Base-by-base conservation (phyloP, 2,797 vertebrate genomes). In the Lophotriccus pileatus region DNA sequence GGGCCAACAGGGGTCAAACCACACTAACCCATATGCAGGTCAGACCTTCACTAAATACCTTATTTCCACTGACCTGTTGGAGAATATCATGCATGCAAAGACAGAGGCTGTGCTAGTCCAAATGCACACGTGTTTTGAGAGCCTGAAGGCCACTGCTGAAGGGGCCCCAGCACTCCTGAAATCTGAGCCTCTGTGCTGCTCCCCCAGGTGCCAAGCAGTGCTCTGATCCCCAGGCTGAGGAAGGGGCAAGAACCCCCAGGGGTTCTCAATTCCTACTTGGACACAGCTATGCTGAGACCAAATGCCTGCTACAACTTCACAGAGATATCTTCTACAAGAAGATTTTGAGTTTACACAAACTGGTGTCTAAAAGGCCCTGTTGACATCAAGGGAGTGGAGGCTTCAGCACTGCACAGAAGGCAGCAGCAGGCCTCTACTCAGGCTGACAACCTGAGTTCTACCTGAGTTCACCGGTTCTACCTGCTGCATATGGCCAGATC, bases 181-280 rank as follows among this genome's bases (percentile, higher is more conserved):
- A 55, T 4, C 7, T 0, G 0, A n/a, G 49, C 12, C 46, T 41
- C 34, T 4, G 0, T 13, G 4, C 34, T 27, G 64, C 73, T 56
- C 43, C 43, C 36, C 34, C 46, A 27, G 41, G 10, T 8, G 55
- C 84, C 34, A 10, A 46, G 72, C 50, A 41, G 25, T 1, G 16
- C 89, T 63, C 52, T 16, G 62, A n/a, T 22, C 22, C 67, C 46
- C 11, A 15, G 41, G 76, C 44, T 60, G 69, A 63, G 56, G 41
- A 81, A 80, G 32, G 37, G 46, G 39, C 41, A 77, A 27, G 68
- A 72, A 75, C 63, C 75, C 76, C 41, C 78, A 17, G 39, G 7
- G 7, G 14, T 3, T 70, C 83, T 6, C 22, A 67, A n/a, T 2
- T 74, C 58, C 96, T 44, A 1, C 63, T 2, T 6, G 30, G 47